Evolutionary conservation across 1,140 invertebrate species (phyloP), one percentile per base, ranked within the genome.

Genomic region (Hypothenemus hampei): DNA sequence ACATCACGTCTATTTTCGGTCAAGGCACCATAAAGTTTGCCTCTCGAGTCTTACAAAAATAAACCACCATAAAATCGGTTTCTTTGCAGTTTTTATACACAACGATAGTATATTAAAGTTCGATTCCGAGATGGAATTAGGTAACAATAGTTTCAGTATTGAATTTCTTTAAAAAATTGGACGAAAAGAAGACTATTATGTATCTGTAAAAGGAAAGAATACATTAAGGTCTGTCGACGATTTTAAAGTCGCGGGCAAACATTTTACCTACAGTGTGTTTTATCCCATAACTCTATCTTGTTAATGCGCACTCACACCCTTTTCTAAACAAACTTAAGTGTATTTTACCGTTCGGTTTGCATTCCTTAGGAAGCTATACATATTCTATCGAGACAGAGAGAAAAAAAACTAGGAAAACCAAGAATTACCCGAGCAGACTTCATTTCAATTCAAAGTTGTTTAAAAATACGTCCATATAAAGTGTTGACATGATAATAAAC

Each of bases 1-100:
- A 36, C 46, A 36, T 48, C 46, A 48, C 31, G 13, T 16, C 31
- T 36, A 48, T 48, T 48, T 48, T 36, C 36, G 46, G 24, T 19
- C 19, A 48, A 36, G 44, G n/a, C 19, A 48, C 36, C 7, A 22
- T 22, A 10, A 13, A 45, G 15, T 20, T 45, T 13, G 16, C 21
- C 24, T n/a, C n/a, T n/a, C n/a, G n/a, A n/a, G n/a, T n/a, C n/a
- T n/a, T n/a, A n/a, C n/a, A n/a, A n/a, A n/a, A n/a, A n/a, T n/a
- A n/a, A n/a, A n/a, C n/a, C n/a, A n/a, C n/a, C n/a, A n/a, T n/a
- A n/a, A n/a, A n/a, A n/a, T n/a, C n/a, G n/a, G n/a, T n/a, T n/a
- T n/a, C n/a, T n/a, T n/a, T n/a, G n/a, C n/a, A n/a, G n/a, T n/a
- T n/a, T n/a, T n/a, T n/a, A n/a, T n/a, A n/a, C n/a, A n/a, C n/a